Conservation (phyloP, 2,113 vertebrate species). For the Butorides virescens region DNA sequence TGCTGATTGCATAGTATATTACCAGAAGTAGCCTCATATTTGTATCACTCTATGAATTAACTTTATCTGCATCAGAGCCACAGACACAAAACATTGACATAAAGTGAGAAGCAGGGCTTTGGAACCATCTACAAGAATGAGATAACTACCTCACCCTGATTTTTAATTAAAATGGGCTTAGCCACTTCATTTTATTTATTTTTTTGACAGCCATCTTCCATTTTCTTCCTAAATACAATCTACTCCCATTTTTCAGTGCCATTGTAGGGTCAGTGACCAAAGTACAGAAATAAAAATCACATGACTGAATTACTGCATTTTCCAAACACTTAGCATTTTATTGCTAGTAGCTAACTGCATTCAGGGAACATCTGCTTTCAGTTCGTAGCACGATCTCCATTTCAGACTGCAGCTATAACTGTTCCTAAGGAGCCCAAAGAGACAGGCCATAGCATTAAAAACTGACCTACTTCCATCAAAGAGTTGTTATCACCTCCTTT, state of each 20-base stretch:
- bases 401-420: not conserved
- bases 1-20: not conserved
- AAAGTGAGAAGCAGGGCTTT: not conserved
- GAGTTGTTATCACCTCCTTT: not conserved
- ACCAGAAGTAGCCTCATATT: not conserved
- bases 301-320: slow-evolving; percentile 7
- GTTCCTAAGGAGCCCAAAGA: slow-evolving; percentile 11
- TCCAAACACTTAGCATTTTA: slow-evolving; percentile 22
- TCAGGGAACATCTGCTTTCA: slow-evolving; percentile 37
- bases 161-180: slow-evolving; percentile 44
- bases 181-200: not conserved
- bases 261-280: not conserved
- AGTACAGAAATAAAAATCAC: slow-evolving; percentile 3
- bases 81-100: not conserved
- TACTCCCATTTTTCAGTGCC: slow-evolving; percentile 5
- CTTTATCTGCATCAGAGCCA: not conserved
- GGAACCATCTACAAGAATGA: not conserved
- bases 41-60: not conserved
- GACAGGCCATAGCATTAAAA: not conserved
- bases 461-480: not conserved
- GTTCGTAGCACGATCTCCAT: not conserved
- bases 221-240: not conserved
- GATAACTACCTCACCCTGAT: not conserved
- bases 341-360: slow-evolving; percentile 10
- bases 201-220: slow-evolving; percentile 13